Percentiles rank a stretch among this genome's conserved stretches.
Conservation (phyloP, 2,113 vertebrate genomes). For the Eolophus roseicapilla region DNA sequence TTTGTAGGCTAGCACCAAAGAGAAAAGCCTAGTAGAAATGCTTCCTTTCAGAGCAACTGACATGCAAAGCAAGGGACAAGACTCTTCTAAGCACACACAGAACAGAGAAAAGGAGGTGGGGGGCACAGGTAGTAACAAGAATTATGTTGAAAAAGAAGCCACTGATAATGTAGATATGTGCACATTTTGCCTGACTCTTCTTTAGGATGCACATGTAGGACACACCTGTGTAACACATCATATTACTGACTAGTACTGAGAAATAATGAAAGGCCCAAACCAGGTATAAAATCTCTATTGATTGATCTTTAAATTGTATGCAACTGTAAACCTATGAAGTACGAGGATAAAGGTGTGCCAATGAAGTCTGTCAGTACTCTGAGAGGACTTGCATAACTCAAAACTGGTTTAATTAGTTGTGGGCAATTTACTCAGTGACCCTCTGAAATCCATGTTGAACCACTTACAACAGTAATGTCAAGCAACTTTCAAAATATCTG, state of each 20-base stretch:
- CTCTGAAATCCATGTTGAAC: background rate
- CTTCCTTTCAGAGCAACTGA: background rate
- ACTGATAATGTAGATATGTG: accelerated
- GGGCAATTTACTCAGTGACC: conserved; percentile 14
- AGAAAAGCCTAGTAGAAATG: background rate
- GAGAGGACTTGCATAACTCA: conserved; percentile 16
- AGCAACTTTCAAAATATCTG: background rate
- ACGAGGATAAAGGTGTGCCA: background rate
- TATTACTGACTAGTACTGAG: background rate
- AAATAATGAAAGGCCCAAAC: background rate
- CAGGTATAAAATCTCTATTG: background rate
- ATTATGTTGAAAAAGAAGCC: background rate
- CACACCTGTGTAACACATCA: background rate
- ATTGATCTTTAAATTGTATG: background rate
- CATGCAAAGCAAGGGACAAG: background rate
- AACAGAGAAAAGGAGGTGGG: background rate
- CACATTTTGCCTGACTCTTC: background rate
- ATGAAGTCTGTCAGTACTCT: background rate
- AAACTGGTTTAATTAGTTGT: conserved; percentile 51
- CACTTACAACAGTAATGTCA: background rate
- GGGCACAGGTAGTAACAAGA: background rate
- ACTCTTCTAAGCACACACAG: background rate
- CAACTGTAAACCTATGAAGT: background rate
- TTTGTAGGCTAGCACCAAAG: background rate
- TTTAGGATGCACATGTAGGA: background rate